A percentile compares a stretch with the other conserved stretches of the same genome.
phyloP scores from a whole-genome alignment of 2,888 invertebrate genomes.

The Lapara coniferarum region DNA sequence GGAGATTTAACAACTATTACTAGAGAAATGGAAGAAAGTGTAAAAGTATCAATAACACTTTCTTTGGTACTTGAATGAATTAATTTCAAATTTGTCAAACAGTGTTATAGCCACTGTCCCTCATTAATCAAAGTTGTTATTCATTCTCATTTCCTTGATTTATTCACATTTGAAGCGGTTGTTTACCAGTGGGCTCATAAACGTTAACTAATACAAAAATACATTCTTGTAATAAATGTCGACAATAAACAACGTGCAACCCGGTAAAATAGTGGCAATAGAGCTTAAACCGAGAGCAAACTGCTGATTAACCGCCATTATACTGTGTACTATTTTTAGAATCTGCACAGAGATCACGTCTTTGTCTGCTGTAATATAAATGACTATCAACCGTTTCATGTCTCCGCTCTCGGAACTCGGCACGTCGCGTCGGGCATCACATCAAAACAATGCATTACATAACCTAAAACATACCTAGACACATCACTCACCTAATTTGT shows the following conservation, averaged over 20 bases:
- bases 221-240: constrained; percentile 44
- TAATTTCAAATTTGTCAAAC: constrained; percentile 7
- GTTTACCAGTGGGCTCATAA: constrained; percentile 46
- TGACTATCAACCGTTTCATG: constrained; percentile 62
- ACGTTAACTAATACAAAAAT: constrained; percentile 47
- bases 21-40: not conserved
- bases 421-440: constrained; percentile 41
- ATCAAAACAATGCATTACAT: constrained; percentile 67
- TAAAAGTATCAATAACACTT: not conserved
- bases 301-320: constrained; percentile 79
- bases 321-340: constrained; percentile 77
- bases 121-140: constrained; percentile 18
- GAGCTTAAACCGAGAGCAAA: constrained; percentile 70
- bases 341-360: constrained; percentile 78
- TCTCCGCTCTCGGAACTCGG: constrained; percentile 41
- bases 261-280: constrained; percentile 48
- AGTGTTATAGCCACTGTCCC: not conserved
- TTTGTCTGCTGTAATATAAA: constrained; percentile 78
- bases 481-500: constrained; percentile 65
- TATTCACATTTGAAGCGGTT: constrained; percentile 35
- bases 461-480: constrained; percentile 53
- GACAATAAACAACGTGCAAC: constrained; percentile 37
- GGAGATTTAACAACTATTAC: too few species aligned
- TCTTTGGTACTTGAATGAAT: not conserved
- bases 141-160: constrained; percentile 12